Evolutionary conservation across 2,888 invertebrate genomes (phyloP).

Genomic region (Pseudococcus viburni): DNA sequence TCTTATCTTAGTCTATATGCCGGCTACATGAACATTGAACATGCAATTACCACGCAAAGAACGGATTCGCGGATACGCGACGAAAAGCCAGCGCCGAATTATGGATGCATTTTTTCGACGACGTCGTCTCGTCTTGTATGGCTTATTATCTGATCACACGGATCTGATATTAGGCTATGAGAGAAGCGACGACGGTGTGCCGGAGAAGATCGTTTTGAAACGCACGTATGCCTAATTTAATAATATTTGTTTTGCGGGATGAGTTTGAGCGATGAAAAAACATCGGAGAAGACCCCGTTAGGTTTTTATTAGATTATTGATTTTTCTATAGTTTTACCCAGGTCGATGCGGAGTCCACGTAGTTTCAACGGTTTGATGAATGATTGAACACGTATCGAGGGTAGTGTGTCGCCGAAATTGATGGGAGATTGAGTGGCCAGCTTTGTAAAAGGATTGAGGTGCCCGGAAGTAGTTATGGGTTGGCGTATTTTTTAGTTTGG

Average conservation of each 20-base stretch:
- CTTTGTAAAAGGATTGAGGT: too few species aligned
- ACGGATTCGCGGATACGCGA: not conserved
- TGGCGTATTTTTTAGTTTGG: too few species aligned
- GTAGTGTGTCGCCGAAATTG: not conserved
- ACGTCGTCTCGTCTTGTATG: not conserved
- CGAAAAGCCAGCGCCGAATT: not conserved
- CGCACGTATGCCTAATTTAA: conserved; percentile 24
- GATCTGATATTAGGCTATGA: not conserved
- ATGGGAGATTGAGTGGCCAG: not conserved
- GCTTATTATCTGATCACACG: not conserved
- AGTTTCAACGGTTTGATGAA: not conserved
- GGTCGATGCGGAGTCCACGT: not conserved
- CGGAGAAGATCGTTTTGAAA: conserved; percentile 15
- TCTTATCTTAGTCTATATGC: not conserved
- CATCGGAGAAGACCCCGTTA: not conserved
- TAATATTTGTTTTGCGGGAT: not conserved
- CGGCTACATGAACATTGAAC: not conserved
- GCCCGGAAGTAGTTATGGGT: too few species aligned
- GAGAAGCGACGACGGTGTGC: not conserved
- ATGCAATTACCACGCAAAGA: not conserved
- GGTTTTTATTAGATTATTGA: conserved; percentile 33
- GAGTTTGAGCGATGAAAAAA: not conserved
- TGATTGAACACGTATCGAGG: not conserved
- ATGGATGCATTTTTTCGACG: not conserved
- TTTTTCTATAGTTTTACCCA: not conserved